Percentiles rank a stretch among this genome's conserved stretches.
Conservation (phyloP, 1,140 invertebrate genomes). For the Drosophila serrata region DNA sequence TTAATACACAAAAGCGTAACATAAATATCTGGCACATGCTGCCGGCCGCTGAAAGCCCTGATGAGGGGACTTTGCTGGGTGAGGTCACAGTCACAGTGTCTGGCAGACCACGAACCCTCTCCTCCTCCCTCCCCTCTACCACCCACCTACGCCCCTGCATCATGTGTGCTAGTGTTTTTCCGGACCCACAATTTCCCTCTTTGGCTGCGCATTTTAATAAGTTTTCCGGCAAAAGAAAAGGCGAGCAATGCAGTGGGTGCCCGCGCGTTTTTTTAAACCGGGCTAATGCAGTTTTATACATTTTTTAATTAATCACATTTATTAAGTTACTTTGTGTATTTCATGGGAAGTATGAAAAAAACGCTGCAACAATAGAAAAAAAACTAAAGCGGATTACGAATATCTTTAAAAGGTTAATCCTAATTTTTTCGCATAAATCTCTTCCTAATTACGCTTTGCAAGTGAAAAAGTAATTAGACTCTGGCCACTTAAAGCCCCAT, state of each 20-base stretch:
- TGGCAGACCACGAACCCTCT: slow-evolving; percentile 6
- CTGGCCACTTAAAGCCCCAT: background rate
- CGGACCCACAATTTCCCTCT: slow-evolving; percentile 42
- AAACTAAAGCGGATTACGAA: too few species aligned
- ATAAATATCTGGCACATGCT: slow-evolving; percentile 50
- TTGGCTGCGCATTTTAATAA: slow-evolving; percentile 60
- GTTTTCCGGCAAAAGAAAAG: slow-evolving; percentile 14
- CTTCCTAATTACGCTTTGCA: background rate
- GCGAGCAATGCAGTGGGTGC: background rate
- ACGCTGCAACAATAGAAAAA: background rate
- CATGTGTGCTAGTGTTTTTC: slow-evolving; percentile 25
- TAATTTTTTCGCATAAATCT: background rate
- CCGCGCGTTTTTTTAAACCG: background rate
- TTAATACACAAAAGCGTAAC: slow-evolving; percentile 45
- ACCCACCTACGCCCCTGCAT: slow-evolving; percentile 2
- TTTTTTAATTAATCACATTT: slow-evolving; percentile 15
- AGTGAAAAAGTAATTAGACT: background rate
- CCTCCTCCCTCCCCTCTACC: background rate
- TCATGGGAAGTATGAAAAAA: background rate
- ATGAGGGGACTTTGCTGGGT: slow-evolving; percentile 16
- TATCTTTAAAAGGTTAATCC: background rate
- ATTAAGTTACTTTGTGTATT: background rate
- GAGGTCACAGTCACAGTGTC: slow-evolving; percentile 14
- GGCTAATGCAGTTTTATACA: slow-evolving; percentile 2
- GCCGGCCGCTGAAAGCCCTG: slow-evolving; percentile 22